Percentiles rank a stretch among this genome's conserved stretches.
Conservation (phyloP, 2,888 invertebrate species). For the Lomographa bimaculata region DNA sequence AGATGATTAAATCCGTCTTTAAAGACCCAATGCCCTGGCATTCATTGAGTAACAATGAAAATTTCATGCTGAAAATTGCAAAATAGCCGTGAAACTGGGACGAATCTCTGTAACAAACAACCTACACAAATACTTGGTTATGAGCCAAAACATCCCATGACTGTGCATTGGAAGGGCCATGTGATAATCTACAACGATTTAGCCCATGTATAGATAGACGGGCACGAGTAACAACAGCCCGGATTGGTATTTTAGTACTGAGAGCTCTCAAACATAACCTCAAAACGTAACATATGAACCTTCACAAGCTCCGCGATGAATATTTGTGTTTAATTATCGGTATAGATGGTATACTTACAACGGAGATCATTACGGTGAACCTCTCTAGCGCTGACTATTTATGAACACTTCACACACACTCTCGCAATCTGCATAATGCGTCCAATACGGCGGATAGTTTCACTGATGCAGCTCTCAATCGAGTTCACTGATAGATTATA, state of each 20-base stretch:
- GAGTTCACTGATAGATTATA: slow-evolving; percentile 61
- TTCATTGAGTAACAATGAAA: no score
- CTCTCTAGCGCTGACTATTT: slow-evolving; percentile 75
- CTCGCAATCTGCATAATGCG: slow-evolving; percentile 69
- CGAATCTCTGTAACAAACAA: slow-evolving; percentile 23
- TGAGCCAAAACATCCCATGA: slow-evolving; percentile 48
- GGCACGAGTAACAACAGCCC: slow-evolving; percentile 25
- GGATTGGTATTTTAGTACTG: slow-evolving; percentile 45
- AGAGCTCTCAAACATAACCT: slow-evolving; percentile 70
- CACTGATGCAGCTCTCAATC: slow-evolving; percentile 55
- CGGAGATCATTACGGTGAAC: slow-evolving; percentile 69
- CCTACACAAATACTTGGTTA: slow-evolving; percentile 44
- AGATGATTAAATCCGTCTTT: no score
- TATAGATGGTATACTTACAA: slow-evolving; percentile 65
- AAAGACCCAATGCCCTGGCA: no score
- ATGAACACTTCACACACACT: slow-evolving; percentile 77
- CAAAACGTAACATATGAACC: slow-evolving; percentile 56
- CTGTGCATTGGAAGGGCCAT: slow-evolving; percentile 43
- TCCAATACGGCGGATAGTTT: slow-evolving; percentile 60
- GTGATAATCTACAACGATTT: slow-evolving; percentile 39
- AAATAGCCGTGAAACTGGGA: slow-evolving; percentile 24
- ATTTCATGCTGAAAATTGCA: slow-evolving; percentile 13
- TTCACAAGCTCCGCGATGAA: slow-evolving; percentile 23
- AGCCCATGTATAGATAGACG: slow-evolving; percentile 36
- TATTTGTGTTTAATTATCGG: slow-evolving; percentile 44